These are phyloP conservation scores for Lutraria rhynchaena DNA, from an alignment of 1,140 invertebrate genomes.

Conservation along the genomic window DNA sequence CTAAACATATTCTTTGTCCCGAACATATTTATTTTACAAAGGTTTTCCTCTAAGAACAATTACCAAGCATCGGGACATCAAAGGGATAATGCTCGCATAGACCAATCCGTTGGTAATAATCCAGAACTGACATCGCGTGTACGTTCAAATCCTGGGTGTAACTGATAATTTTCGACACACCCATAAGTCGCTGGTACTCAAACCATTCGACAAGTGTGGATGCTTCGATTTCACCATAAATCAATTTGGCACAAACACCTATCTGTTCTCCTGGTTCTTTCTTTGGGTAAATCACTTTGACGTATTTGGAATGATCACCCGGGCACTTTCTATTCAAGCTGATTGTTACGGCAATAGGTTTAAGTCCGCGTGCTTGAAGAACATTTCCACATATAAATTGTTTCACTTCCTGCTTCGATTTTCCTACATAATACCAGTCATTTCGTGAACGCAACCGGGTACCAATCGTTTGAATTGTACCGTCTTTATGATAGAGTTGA, in stretches of 20 bases:
- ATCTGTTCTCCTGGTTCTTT: not conserved
- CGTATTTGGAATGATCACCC: slow-evolving; percentile 3
- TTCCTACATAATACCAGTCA: slow-evolving; percentile 10
- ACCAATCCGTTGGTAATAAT: not conserved
- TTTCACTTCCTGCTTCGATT: slow-evolving; percentile 10
- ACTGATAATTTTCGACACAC: not conserved
- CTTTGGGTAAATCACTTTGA: slow-evolving; percentile 2
- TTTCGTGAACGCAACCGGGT: not conserved
- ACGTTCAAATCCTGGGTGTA: not conserved
- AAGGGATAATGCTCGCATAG: not conserved
- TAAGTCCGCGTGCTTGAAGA: not conserved
- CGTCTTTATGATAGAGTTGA: not conserved
- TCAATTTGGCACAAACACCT: slow-evolving; percentile 16
- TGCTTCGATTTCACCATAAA: not conserved
- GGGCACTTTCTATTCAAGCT: not conserved
- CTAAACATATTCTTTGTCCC: no score
- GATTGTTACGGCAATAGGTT: not conserved
- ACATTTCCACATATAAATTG: slow-evolving; percentile 11
- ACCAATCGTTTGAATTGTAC: not conserved
- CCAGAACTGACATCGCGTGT: not conserved
- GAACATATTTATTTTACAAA: no score
- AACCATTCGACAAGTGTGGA: not conserved
- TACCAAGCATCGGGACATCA: not conserved
- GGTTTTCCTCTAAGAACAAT: no score
- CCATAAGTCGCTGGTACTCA: not conserved